Evolutionary conservation across 1,140 invertebrate species (phyloP).

Genomic region (Drosophila busckii): DNA sequence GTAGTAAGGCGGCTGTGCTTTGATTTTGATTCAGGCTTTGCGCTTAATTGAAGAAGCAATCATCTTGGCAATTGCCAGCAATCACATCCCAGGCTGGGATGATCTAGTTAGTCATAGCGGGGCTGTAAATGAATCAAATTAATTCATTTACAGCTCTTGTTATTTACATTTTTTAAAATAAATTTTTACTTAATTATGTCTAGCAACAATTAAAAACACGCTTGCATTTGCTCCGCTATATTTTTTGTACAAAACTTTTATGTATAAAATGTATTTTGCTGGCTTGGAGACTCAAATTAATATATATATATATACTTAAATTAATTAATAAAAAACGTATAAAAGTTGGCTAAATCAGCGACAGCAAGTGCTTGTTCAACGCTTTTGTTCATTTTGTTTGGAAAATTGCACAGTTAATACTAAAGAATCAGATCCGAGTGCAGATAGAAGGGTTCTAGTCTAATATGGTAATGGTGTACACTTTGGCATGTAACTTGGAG

Average conservation of each 20-base stretch:
- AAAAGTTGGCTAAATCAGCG: constrained; percentile 51
- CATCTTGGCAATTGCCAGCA: not conserved
- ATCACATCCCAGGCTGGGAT: not conserved
- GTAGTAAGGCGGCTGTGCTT: constrained; percentile 37
- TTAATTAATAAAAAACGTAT: constrained; percentile 52
- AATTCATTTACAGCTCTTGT: not conserved
- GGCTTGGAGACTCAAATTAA: constrained; percentile 50
- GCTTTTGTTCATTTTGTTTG: constrained; percentile 44
- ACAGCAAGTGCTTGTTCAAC: too few species aligned
- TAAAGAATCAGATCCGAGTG: constrained; percentile 44
- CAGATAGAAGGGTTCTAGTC: not conserved
- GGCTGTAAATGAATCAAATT: not conserved
- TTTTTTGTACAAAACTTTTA: constrained; percentile 66
- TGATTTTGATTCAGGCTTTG: constrained; percentile 47
- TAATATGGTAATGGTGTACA: constrained; percentile 41
- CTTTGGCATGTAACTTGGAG: constrained; percentile 65
- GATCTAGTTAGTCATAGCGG: constrained; percentile 2
- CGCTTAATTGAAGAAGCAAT: constrained; percentile 26
- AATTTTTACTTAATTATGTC: constrained; percentile 17
- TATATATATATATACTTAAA: constrained; percentile 51
- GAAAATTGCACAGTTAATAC: constrained; percentile 64
- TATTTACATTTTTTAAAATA: too few species aligned
- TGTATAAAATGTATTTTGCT: constrained; percentile 69
- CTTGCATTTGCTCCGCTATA: constrained; percentile 45
- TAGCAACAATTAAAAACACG: constrained; percentile 49